Evolutionary conservation across 2,797 vertebrate genomes (phyloP).

Genomic region (Ctenochaetus hawaiiensis): DNA sequence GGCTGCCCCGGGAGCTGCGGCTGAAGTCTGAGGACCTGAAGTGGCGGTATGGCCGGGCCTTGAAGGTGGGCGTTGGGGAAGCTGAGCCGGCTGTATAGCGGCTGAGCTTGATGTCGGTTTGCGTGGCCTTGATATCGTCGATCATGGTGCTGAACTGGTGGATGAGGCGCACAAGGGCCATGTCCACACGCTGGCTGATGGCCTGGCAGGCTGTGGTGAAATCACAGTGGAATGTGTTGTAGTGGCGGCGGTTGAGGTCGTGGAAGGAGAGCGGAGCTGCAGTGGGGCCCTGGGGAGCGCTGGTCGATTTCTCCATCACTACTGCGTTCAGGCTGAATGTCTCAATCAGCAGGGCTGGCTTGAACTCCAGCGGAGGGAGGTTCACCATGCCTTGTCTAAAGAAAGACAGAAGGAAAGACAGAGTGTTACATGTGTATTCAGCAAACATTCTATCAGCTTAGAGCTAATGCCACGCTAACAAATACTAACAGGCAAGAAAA

Average conservation of each 20-base stretch:
- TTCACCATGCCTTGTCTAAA: constrained; percentile 93
- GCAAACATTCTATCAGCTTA: neutral
- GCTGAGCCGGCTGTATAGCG: constrained; percentile 97
- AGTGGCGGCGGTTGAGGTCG: constrained; percentile 95
- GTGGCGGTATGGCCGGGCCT: constrained; percentile 92
- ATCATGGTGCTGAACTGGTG: constrained; percentile 99
- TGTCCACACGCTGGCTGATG: constrained; percentile 98
- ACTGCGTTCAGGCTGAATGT: constrained; percentile 97
- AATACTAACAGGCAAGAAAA: neutral
- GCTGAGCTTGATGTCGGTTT: constrained; percentile 98
- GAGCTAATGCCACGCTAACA: rapidly evolving
- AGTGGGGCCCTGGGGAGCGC: constrained; percentile 88
- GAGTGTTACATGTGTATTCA: neutral
- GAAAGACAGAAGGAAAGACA: neutral
- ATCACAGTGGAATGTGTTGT: constrained; percentile 97
- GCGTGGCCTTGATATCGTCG: constrained; percentile 97
- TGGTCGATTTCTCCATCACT: constrained; percentile 94
- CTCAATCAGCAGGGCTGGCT: constrained; percentile 96
- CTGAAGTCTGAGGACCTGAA: constrained; percentile 97
- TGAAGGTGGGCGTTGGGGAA: constrained; percentile 97
- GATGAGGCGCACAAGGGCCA: constrained; percentile 98
- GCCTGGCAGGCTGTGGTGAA: constrained; percentile 97
- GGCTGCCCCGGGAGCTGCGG: constrained; percentile 95
- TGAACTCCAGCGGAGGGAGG: constrained; percentile 94
- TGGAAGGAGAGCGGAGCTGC: constrained; percentile 92